phyloP scores from a whole-genome alignment of 2,113 vertebrate species.

The Microtus oregoni region DNA sequence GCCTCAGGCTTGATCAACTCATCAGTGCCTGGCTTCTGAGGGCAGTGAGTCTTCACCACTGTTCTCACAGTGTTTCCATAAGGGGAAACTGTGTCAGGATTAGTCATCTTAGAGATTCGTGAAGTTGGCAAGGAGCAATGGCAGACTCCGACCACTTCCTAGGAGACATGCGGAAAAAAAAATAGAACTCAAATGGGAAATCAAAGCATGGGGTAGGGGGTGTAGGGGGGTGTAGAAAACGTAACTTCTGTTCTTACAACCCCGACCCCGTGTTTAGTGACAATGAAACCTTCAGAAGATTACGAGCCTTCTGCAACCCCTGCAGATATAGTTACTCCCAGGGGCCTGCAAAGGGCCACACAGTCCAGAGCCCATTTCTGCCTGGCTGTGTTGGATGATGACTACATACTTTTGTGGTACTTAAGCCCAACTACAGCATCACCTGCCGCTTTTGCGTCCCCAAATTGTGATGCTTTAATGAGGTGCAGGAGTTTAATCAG shows the following conservation, averaged over 20 bases:
- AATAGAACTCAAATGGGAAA: neutral
- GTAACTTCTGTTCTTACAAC: neutral
- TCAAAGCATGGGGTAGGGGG: neutral
- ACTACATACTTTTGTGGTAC: neutral
- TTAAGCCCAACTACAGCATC: neutral
- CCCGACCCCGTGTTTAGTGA: neutral
- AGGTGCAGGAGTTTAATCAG: neutral
- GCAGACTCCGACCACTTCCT: neutral
- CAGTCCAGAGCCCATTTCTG: neutral
- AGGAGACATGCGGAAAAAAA: neutral
- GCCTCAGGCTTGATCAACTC: neutral
- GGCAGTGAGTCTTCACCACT: neutral
- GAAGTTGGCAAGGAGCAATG: neutral
- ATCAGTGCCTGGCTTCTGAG: neutral
- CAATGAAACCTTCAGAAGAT: neutral
- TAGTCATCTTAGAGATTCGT: neutral
- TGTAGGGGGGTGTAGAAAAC: neutral
- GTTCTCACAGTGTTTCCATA: neutral
- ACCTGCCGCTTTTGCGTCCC: neutral
- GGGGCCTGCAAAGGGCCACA: neutral
- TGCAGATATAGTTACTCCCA: neutral
- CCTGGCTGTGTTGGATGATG: neutral
- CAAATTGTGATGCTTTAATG: neutral
- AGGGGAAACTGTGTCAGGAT: neutral
- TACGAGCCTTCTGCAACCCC: neutral